These are phyloP conservation scores for Eira barbara DNA, from an alignment of 2,113 vertebrate species.

Conservation along the genomic window DNA sequence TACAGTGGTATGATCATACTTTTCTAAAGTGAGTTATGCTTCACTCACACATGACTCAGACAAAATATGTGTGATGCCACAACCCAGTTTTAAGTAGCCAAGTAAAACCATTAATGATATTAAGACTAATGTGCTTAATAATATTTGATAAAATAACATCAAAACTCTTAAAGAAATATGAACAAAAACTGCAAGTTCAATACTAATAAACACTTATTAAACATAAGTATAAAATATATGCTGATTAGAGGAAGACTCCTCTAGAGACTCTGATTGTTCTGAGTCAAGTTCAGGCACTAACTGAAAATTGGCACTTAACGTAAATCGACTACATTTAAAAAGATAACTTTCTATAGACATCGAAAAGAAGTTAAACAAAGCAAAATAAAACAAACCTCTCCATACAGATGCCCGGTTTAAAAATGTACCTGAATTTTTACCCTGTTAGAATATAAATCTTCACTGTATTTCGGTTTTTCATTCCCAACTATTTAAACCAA, in stretches of 20 bases:
- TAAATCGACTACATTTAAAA: background rate
- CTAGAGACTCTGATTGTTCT: background rate
- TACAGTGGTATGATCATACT: background rate
- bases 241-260: background rate
- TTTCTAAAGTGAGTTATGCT: background rate
- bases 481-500: conserved; percentile 12
- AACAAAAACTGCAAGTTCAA: background rate
- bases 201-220: background rate
- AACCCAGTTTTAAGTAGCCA: background rate
- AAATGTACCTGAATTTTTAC: background rate
- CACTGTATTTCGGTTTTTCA: background rate
- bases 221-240: background rate
- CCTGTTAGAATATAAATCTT: background rate
- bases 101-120: background rate
- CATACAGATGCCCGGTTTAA: background rate
- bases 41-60: background rate
- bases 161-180: background rate
- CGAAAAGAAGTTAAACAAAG: background rate
- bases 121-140: background rate
- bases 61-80: background rate
- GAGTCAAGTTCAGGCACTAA: background rate
- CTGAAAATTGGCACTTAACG: background rate
- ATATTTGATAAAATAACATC: background rate
- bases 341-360: background rate
- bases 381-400: background rate